Evolutionary conservation across 2,888 invertebrate species (phyloP).

Genomic region (Deilephila porcellus): DNA sequence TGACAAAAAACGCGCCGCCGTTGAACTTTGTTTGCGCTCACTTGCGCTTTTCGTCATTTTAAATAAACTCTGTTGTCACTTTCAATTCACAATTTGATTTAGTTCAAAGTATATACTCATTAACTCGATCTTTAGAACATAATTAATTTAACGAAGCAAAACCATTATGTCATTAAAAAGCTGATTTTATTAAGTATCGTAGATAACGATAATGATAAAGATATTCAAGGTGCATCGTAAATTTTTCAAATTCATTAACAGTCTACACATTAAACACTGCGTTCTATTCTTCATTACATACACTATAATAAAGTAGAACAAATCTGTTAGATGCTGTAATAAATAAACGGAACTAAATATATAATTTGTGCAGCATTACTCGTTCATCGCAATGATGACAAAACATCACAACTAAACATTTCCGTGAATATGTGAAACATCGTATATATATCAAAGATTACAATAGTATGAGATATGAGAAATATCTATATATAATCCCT

Average conservation of each 20-base stretch:
- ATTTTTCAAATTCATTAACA: background rate
- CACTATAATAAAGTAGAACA: background rate
- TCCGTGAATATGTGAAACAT: slow-evolving; percentile 3
- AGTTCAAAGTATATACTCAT: background rate
- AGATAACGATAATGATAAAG: background rate
- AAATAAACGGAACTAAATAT: background rate
- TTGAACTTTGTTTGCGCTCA: slow-evolving; percentile 15
- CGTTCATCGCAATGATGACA: background rate
- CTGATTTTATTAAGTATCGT: no score
- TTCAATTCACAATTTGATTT: background rate
- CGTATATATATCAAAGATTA: background rate
- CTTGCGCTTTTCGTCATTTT: slow-evolving; percentile 25
- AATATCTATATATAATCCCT: no score
- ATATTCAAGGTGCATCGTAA: background rate
- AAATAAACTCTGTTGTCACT: background rate
- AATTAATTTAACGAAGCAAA: background rate
- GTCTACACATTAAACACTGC: background rate
- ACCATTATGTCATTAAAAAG: no score
- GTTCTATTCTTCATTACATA: slow-evolving; percentile 4
- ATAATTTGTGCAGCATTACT: background rate
- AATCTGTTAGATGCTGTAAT: background rate
- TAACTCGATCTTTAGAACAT: background rate
- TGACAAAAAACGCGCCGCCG: slow-evolving; percentile 25
- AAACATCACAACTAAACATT: background rate
- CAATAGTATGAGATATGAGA: background rate